A percentile compares a stretch with the other conserved stretches of the same genome.
phyloP scores from a whole-genome alignment of 2,113 vertebrate species.

The Cephalophus harveyi region DNA sequence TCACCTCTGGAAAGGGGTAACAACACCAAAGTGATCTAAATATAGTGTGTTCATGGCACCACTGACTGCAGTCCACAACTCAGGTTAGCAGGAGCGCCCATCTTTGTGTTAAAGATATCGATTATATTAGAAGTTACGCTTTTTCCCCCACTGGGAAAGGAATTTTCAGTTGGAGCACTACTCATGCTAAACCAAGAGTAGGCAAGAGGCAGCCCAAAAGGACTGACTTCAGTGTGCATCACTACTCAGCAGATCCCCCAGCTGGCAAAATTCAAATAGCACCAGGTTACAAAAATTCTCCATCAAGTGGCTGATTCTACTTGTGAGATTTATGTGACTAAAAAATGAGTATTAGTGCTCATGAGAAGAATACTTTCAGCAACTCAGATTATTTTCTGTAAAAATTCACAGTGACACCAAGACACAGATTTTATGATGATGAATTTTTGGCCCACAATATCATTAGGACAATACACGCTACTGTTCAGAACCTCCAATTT shows the following conservation, averaged over 20 bases:
- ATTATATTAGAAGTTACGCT: background rate
- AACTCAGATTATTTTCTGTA: background rate
- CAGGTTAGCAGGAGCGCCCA: background rate
- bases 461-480: background rate
- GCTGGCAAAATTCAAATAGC: background rate
- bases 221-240: background rate
- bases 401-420: background rate
- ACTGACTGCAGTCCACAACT: background rate
- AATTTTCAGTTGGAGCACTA: background rate
- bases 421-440: background rate
- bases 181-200: background rate
- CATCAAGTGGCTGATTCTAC: background rate
- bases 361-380: background rate
- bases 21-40: background rate
- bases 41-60: rapidly evolving
- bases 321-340: background rate
- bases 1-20: background rate
- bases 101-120: background rate
- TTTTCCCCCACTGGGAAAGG: background rate
- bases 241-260: background rate
- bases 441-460: background rate
- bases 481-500: background rate
- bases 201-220: background rate
- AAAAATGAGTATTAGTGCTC: background rate
- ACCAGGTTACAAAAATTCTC: background rate